Conservation (phyloP, 2,888 invertebrate species). For the Ornithoptera alexandrae region DNA sequence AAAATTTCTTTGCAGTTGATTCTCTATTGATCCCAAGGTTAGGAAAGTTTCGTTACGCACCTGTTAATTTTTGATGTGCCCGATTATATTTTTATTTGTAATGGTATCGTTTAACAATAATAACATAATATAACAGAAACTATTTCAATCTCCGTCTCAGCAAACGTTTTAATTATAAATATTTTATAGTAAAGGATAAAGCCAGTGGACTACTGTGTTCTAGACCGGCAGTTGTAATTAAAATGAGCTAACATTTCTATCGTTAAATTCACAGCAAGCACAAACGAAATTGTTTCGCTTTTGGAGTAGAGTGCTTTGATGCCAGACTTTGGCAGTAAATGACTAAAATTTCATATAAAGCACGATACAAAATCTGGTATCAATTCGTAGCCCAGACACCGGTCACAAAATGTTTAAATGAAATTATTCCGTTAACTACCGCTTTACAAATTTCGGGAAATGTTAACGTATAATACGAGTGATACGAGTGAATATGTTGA, state of each 20-base stretch:
- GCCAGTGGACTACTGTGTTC: neutral
- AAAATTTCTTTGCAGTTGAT: no score
- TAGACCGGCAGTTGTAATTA: neutral
- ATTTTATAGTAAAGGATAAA: neutral
- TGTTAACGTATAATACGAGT: neutral
- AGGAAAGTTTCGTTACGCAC: neutral
- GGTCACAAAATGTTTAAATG: slow-evolving; percentile 3
- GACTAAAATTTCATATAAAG: neutral
- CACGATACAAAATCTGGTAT: neutral
- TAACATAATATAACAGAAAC: no score
- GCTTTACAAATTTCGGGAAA: neutral
- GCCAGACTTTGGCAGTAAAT: neutral
- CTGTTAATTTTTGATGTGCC: no score
- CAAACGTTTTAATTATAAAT: neutral
- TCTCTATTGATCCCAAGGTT: neutral
- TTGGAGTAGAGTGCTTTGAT: neutral
- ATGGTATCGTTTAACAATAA: neutral
- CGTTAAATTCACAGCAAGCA: neutral
- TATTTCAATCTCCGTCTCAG: no score
- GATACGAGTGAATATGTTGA: neutral
- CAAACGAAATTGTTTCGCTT: slow-evolving; percentile 5
- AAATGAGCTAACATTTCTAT: slow-evolving; percentile 9
- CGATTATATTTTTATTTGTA: neutral
- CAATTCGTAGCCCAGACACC: neutral
- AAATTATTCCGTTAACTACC: neutral